A percentile compares a stretch with the other conserved stretches of the same genome.
phyloP scores from a whole-genome alignment of 2,888 invertebrate genomes.

The Lycophotia porphyrea region DNA sequence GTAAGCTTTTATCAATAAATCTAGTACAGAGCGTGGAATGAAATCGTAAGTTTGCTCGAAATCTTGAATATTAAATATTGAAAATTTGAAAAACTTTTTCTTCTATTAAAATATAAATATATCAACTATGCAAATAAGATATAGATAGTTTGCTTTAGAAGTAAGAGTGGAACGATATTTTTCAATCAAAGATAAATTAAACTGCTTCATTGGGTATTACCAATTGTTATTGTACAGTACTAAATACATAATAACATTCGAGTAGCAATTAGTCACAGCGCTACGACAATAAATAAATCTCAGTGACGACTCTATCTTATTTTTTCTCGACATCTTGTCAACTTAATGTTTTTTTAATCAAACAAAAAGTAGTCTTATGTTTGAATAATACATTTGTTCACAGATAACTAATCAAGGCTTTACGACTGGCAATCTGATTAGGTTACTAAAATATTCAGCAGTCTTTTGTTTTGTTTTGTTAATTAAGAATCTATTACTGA shows the following conservation, averaged over 20 bases:
- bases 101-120: background rate
- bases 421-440: conserved; percentile 30
- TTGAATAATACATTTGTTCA: conserved; percentile 44
- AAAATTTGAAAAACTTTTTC: conserved; percentile 2
- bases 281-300: conserved; percentile 35
- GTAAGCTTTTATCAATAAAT: conserved; percentile 40
- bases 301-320: conserved; percentile 41
- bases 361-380: conserved; percentile 45
- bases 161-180: background rate
- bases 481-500: background rate
- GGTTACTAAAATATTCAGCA: conserved; percentile 21
- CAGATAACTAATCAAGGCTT: conserved; percentile 41
- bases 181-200: background rate
- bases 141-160: background rate
- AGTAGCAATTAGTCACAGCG: conserved; percentile 42
- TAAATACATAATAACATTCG: conserved; percentile 12
- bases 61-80: conserved; percentile 32
- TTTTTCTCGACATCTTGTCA: conserved; percentile 43
- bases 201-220: background rate
- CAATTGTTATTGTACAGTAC: background rate
- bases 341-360: conserved; percentile 41
- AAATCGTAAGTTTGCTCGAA: conserved; percentile 19
- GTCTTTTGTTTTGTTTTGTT: conserved; percentile 29
- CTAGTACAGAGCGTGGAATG: conserved; percentile 11
- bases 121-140: background rate